Conservation (phyloP, 2,888 invertebrate species). For the Acanthosoma haemorrhoidale region DNA sequence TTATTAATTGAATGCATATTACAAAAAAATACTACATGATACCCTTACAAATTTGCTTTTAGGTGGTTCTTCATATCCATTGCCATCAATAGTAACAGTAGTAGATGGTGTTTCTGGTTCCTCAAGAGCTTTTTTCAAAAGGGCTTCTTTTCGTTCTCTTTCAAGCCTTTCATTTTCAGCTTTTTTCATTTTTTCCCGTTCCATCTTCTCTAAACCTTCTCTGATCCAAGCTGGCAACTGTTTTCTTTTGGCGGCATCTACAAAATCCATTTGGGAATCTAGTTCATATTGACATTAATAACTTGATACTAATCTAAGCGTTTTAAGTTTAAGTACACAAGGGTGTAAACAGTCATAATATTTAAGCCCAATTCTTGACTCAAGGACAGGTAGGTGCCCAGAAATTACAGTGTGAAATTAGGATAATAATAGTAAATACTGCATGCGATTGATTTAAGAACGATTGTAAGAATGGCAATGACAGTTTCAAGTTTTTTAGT, state of each 20-base stretch:
- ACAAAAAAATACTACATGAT: too few species aligned
- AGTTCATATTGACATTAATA: background rate
- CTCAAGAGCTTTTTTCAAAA: constrained; percentile 51
- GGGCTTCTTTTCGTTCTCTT: constrained; percentile 56
- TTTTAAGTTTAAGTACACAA: background rate
- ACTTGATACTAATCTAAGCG: background rate
- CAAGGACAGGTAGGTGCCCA: too few species aligned
- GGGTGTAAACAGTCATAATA: too few species aligned
- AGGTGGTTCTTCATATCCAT: constrained; percentile 45
- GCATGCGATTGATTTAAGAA: too few species aligned
- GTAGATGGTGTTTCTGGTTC: constrained; percentile 39
- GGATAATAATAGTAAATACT: too few species aligned
- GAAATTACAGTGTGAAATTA: too few species aligned
- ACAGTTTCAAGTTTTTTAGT: too few species aligned
- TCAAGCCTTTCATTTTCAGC: constrained; percentile 70
- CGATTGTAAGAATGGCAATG: too few species aligned
- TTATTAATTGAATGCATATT: too few species aligned
- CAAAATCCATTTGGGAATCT: constrained; percentile 34
- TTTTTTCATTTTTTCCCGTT: constrained; percentile 83
- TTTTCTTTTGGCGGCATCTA: constrained; percentile 80
- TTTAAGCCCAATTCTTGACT: too few species aligned
- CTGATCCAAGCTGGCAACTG: constrained; percentile 96
- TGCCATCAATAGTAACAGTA: background rate
- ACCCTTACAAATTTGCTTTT: constrained; percentile 58
- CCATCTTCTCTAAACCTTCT: constrained; percentile 96